Evolutionary conservation across 2,113 vertebrate genomes (phyloP).

Genomic region (Coptodon bakossiorum): DNA sequence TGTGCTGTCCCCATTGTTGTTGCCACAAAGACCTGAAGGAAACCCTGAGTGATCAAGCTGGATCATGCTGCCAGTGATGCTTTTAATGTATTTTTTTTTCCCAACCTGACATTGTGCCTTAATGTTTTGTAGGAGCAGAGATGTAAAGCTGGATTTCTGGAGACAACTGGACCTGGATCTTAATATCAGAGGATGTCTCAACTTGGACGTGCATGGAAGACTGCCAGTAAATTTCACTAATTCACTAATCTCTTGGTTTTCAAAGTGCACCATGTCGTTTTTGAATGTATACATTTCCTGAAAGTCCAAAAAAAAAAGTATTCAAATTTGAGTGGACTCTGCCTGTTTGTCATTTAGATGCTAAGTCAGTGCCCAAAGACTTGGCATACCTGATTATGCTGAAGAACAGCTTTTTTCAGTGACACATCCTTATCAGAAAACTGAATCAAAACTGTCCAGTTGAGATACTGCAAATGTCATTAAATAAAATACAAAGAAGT

Average conservation of each 20-base stretch:
- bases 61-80: no score
- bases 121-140: background rate
- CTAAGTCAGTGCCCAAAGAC: background rate
- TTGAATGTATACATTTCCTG: slow-evolving; percentile 60
- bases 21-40: no score
- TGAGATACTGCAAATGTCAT: background rate
- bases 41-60: no score
- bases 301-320: background rate
- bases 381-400: slow-evolving; percentile 47
- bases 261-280: background rate
- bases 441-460: slow-evolving; percentile 45
- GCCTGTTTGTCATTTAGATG: background rate
- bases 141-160: background rate
- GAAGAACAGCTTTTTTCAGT: slow-evolving; percentile 16
- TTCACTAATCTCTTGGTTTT: slow-evolving; percentile 34
- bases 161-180: background rate
- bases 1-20: fast-evolving
- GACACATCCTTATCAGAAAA: slow-evolving; percentile 5
- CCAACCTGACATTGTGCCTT: no score
- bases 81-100: no score
- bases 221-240: background rate
- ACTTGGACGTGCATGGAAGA: background rate
- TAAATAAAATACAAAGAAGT: background rate
- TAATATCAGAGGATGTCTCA: background rate
- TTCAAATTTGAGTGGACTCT: fast-evolving